These are phyloP conservation scores for Silurus glanis DNA, from an alignment of 2,113 vertebrate species.

Conservation along the genomic window DNA sequence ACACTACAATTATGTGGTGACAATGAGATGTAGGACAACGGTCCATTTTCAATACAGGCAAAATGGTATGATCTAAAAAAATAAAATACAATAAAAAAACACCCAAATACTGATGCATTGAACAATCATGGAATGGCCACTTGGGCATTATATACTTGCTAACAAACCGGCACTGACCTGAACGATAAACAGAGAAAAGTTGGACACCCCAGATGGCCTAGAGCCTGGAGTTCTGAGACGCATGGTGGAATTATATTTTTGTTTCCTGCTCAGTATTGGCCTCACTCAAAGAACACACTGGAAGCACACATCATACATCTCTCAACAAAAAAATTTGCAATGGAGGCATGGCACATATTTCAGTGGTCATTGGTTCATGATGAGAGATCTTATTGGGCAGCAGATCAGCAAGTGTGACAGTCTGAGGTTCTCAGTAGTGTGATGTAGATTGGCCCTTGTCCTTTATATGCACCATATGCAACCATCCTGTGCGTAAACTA, in stretches of 20 bases:
- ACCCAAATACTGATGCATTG: constrained; percentile 16
- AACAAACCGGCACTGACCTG: not conserved
- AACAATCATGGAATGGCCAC: not conserved
- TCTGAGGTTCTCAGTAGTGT: not conserved
- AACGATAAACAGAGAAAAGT: constrained; percentile 18
- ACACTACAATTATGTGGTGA: constrained; percentile 59
- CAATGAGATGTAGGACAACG: not conserved
- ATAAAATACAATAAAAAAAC: not conserved
- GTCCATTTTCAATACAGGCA: not conserved
- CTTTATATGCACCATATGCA: not conserved
- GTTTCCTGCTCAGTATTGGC: constrained; percentile 32
- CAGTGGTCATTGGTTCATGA: not conserved
- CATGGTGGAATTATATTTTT: constrained; percentile 28
- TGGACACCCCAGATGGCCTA: constrained; percentile 4
- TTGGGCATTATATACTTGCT: constrained; percentile 1
- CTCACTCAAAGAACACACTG: constrained; percentile 1
- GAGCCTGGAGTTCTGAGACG: not conserved
- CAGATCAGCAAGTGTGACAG: not conserved
- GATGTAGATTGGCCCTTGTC: not conserved
- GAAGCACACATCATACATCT: constrained; percentile 20
- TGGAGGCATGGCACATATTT: constrained; percentile 25
- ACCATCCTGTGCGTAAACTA: not conserved
- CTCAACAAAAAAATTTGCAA: not conserved
- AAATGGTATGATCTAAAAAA: not conserved
- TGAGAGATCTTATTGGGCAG: constrained; percentile 18